Conservation (phyloP, 2,113 vertebrate species). For the Piaya cayana region DNA sequence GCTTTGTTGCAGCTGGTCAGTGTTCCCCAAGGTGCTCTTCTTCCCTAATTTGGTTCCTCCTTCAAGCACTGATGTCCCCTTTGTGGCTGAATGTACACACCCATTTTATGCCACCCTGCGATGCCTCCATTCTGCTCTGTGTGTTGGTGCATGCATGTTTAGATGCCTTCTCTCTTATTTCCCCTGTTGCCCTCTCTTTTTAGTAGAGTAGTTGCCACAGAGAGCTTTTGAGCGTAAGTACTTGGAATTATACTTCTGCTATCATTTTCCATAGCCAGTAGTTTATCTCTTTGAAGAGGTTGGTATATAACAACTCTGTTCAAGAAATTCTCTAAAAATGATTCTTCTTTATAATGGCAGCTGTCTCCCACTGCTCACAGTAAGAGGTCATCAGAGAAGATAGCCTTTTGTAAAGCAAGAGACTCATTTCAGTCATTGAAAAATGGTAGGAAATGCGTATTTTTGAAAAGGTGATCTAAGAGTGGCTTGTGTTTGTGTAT, state of each 20-base stretch:
- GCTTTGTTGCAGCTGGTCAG: neutral
- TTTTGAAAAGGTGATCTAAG: neutral
- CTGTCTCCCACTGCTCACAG: neutral
- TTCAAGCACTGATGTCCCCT: neutral
- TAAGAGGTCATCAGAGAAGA: neutral
- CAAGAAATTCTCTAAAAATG: neutral
- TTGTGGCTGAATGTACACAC: neutral
- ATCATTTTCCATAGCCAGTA: neutral
- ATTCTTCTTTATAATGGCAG: neutral
- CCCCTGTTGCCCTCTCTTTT: neutral
- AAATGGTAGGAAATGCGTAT: neutral
- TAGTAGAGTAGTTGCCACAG: neutral
- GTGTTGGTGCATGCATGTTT: fast-evolving
- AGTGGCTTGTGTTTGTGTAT: neutral
- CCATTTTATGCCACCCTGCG: neutral
- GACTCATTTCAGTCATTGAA: neutral
- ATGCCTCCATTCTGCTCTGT: neutral
- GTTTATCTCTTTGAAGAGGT: neutral
- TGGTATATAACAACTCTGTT: neutral
- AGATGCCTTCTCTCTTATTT: neutral
- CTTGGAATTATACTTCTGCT: neutral
- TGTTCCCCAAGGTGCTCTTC: neutral
- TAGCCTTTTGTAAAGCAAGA: neutral
- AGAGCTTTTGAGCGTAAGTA: neutral
- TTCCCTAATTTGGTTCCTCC: neutral